Evolutionary conservation across 2,888 invertebrate species (phyloP).

Genomic region (Drosophila villosipedis): DNA sequence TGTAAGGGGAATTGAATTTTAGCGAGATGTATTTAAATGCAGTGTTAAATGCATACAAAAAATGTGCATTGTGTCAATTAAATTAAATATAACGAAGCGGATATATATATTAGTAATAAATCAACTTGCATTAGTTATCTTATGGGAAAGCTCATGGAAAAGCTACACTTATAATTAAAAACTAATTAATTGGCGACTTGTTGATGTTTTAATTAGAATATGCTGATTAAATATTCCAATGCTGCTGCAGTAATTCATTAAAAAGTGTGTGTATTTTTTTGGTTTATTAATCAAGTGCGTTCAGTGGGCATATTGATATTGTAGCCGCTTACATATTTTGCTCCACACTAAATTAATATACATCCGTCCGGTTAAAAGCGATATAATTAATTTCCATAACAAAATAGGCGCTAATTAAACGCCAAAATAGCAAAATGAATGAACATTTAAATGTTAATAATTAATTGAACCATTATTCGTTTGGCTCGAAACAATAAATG

Average conservation of each 20-base stretch:
- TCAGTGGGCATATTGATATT: constrained; percentile 66
- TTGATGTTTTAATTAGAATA: constrained; percentile 23
- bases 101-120: background rate
- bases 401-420: constrained; percentile 65
- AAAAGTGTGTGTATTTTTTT: constrained; percentile 21
- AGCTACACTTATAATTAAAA: constrained; percentile 4
- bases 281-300: constrained; percentile 63
- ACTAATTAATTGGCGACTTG: constrained; percentile 28
- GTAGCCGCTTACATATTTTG: constrained; percentile 36
- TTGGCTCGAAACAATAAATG: constrained; percentile 46
- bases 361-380: constrained; percentile 41
- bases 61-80: background rate
- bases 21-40: constrained; percentile 37
- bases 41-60: constrained; percentile 22
- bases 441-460: constrained; percentile 68
- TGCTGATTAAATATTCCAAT: constrained; percentile 18
- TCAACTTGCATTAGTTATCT: background rate
- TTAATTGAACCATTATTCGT: constrained; percentile 44
- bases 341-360: constrained; percentile 45
- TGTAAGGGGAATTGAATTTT: constrained; percentile 32
- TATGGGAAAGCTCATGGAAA: background rate
- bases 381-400: constrained; percentile 70
- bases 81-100: background rate
- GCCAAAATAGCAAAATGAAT: constrained; percentile 45
- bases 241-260: constrained; percentile 27